These are phyloP conservation scores for Ephestia elutella DNA, from an alignment of 1,140 invertebrate species.

Conservation along the genomic window DNA sequence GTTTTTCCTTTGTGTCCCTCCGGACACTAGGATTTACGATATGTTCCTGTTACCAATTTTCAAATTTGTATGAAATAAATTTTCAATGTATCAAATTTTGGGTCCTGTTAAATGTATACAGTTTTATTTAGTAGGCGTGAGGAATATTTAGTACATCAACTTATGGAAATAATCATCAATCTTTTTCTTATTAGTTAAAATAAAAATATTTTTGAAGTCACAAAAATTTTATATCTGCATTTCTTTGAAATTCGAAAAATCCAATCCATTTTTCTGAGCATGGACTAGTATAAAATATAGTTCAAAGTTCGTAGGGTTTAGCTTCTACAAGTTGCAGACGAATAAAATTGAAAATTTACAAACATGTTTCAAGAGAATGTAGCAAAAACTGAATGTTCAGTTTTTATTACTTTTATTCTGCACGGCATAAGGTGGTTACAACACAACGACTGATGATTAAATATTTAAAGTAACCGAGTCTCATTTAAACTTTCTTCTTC, in stretches of 20 bases:
- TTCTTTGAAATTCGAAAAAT: too few relatives aligned
- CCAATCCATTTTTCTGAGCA: too few relatives aligned
- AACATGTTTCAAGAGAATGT: neutral
- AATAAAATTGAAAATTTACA: neutral
- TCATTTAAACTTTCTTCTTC: conserved; percentile 3
- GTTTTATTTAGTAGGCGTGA: neutral
- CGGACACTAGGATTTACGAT: too few relatives aligned
- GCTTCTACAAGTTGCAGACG: neutral
- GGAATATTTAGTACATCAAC: neutral
- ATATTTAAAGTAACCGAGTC: neutral
- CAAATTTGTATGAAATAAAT: too few relatives aligned
- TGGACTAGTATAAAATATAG: too few relatives aligned
- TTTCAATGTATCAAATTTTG: too few relatives aligned
- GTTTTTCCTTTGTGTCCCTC: neutral
- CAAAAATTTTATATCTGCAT: neutral
- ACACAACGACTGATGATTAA: neutral
- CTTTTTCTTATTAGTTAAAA: neutral
- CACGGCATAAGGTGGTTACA: neutral
- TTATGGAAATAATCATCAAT: too few relatives aligned
- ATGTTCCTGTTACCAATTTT: too few relatives aligned
- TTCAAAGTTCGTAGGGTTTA: too few relatives aligned
- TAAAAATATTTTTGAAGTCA: neutral
- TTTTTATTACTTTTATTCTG: neutral
- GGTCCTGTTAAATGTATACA: too few relatives aligned
- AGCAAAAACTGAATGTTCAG: neutral